These are phyloP conservation scores for Poeciliopsis paucimaculata DNA, from an alignment of 2,797 vertebrate genomes.

Conservation along the genomic window DNA sequence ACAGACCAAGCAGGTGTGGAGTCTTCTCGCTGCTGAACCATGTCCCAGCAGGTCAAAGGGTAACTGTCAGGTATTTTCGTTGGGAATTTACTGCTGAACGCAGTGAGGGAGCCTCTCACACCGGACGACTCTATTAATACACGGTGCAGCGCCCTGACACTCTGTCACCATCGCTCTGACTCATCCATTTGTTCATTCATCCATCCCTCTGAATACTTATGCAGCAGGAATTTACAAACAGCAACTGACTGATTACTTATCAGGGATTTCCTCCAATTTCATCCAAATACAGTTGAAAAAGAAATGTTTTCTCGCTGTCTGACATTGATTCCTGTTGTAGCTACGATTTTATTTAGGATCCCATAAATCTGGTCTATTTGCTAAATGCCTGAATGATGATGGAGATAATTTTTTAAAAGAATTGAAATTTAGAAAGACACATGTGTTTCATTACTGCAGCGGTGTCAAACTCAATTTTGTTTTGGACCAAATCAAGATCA, in stretches of 20 bases:
- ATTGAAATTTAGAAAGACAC: not conserved
- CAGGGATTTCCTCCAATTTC: not conserved
- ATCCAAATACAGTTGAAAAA: not conserved
- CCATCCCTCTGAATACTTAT: not conserved
- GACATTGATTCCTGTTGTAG: not conserved
- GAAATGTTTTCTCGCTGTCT: not conserved
- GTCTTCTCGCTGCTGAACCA: constrained; percentile 61
- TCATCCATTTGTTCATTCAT: constrained; percentile 7
- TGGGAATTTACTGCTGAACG: constrained; percentile 77
- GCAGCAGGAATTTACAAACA: not conserved
- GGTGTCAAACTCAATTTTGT: too few species aligned
- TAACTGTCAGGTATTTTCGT: constrained; percentile 81
- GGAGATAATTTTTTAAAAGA: not conserved
- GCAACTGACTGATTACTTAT: not conserved
- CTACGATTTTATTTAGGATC: not conserved
- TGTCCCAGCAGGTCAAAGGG: constrained; percentile 77
- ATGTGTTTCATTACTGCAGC: not conserved
- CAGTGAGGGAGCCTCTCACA: constrained; percentile 37
- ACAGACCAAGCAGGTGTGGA: constrained; percentile 74
- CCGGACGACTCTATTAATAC: constrained; percentile 70
- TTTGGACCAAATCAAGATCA: too few species aligned
- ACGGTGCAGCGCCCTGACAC: constrained; percentile 25
- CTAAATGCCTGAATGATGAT: not conserved
- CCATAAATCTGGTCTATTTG: not conserved
- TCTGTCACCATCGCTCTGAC: constrained; percentile 34